Conservation (phyloP, 2,797 vertebrate species). For the Syngnathus rostellatus region DNA sequence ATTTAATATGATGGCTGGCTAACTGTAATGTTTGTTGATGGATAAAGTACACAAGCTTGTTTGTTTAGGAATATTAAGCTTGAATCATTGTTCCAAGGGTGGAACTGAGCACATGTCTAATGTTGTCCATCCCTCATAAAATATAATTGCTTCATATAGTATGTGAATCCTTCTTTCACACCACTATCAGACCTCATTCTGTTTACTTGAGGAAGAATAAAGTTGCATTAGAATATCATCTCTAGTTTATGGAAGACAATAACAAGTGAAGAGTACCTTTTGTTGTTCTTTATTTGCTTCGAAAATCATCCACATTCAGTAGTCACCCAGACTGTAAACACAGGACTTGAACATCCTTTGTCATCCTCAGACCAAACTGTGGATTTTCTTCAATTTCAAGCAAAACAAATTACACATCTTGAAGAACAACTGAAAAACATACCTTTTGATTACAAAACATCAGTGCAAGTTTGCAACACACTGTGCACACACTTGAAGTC, state of each 20-base stretch:
- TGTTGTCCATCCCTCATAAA: not conserved
- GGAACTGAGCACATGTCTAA: not conserved
- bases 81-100: not conserved
- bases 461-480: slow-evolving; percentile 68
- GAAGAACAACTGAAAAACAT: slow-evolving; percentile 27
- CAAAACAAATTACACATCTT: slow-evolving; percentile 10
- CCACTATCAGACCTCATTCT: not conserved
- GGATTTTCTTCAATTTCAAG: slow-evolving; percentile 6
- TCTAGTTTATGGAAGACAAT: slow-evolving; percentile 31
- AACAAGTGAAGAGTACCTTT: slow-evolving; percentile 38
- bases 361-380: slow-evolving; percentile 29
- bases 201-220: not conserved
- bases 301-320: slow-evolving; percentile 86
- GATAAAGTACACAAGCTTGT: not conserved
- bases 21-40: not conserved
- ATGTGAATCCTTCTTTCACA: not conserved
- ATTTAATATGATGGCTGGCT: not conserved
- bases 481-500: slow-evolving; percentile 57
- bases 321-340: slow-evolving; percentile 84
- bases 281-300: slow-evolving; percentile 74
- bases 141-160: not conserved
- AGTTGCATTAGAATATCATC: not conserved
- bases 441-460: slow-evolving; percentile 48
- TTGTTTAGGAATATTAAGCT: not conserved
- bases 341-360: slow-evolving; percentile 70